phyloP scores from a whole-genome alignment of 2,797 vertebrate genomes.

The Buceros bicornis region DNA sequence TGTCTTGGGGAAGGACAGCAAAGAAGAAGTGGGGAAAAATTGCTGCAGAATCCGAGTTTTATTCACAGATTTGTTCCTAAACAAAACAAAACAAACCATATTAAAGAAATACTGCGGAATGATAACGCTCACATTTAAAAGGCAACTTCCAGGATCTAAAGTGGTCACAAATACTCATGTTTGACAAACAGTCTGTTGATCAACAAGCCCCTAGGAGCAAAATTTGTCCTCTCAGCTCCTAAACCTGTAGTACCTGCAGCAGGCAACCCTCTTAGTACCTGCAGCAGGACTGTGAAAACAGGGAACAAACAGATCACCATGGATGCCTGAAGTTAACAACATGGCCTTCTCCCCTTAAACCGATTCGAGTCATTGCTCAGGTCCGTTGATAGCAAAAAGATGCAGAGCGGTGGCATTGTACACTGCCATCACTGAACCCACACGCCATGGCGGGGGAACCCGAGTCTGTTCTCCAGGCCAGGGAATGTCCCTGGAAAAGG shows the following conservation, averaged over 20 bases:
- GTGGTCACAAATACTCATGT: neutral
- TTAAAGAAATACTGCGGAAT: neutral
- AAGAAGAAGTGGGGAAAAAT: slow-evolving; percentile 76
- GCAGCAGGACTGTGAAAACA: neutral
- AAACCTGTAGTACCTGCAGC: too few relatives aligned
- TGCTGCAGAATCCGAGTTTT: slow-evolving; percentile 76
- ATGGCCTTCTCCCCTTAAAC: neutral
- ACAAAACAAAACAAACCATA: neutral
- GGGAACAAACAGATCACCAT: neutral
- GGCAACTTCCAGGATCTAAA: neutral
- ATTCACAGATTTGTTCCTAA: slow-evolving; percentile 79
- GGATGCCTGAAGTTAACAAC: neutral
- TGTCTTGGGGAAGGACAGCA: slow-evolving; percentile 73
- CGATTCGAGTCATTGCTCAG: neutral
- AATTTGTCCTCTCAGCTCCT: neutral
- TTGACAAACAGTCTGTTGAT: neutral
- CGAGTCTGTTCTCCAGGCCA: neutral
- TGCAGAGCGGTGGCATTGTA: neutral
- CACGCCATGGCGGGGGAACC: neutral
- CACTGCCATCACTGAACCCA: neutral
- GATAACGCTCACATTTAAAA: neutral
- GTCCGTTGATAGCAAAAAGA: neutral
- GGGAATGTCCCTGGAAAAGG: neutral
- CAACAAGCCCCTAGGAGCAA: neutral
- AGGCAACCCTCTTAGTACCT: neutral